Base-by-base conservation (phyloP, 2,797 vertebrate genomes). In the Falco berigora region DNA sequence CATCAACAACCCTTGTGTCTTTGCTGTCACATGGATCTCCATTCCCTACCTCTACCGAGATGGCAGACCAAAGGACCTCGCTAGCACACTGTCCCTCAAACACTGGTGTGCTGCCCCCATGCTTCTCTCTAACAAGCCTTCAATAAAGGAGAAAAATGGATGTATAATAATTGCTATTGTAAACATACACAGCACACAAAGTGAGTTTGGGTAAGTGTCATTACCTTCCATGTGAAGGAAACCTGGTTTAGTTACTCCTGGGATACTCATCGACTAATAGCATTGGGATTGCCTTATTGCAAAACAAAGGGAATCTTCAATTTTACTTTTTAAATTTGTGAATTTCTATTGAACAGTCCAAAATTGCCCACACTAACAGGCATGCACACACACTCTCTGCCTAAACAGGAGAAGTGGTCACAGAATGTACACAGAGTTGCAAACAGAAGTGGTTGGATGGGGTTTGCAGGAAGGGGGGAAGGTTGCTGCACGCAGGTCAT, bases 341-440 rank as follows among this genome's bases (percentile, higher is more conserved):
- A 13, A 53, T 75, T 47, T 77, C 56, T 72, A 0, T 3, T 25
- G 56, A 56, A 28, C 22, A 76, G 18, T 8, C 27, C 71, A 53
- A 83, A 78, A 50, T 8, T 27, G 24, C 16, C 21, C 1, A 0
- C 25, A 6, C 16, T 6, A 27, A 12, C 25, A 44, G 59, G 34
- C 34, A 4, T 0, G 6, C 42, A 44, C 2, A 5, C 38, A 12
- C 38, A 11, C 21, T 7, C 10, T 10, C 56, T 66, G 68, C 63
- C 53, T 22, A 21, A 52, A 25, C 12, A 4, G 1, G 17, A 40
- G 64, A 42, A 53, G 18, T 0, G 1, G 32, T 24, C 40, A 30
- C 44, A 27, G 46, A 18, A 12, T 0, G 2, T 23, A 40, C 10
- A 3, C 0, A 1, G 66, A n/a, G 28, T 1, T 47, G 38, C n/a